Evolutionary conservation across 2,888 invertebrate genomes (phyloP), one percentile per base, ranked within the genome.

Genomic region (Drosophila melanocephala): DNA sequence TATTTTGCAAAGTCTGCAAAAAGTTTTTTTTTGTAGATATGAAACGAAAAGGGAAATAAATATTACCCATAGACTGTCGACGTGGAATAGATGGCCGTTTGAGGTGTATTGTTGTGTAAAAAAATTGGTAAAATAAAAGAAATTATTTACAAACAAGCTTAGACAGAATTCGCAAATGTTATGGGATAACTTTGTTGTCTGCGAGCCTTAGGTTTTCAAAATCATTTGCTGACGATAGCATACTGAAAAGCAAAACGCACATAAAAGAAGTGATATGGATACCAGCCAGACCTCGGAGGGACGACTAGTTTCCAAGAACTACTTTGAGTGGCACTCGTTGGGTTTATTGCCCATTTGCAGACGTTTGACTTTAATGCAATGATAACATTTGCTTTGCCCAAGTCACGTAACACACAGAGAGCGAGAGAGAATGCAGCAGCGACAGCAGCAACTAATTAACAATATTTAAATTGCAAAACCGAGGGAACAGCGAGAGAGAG

Each of bases 81-180:
- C 61, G 39, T 66, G 66, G 70, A 65, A 73, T 64, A 37, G 55
- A 52, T 68, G 82, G 79, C 75, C 76, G 88, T 86, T 86, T 86
- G 88, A 86, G 86, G 86, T 86, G 86, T 85, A 86, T 80, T 86
- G 89, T 86, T 86, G 86, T 90, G 86, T 86, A 73, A 86, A 87
- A 88, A 84, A 84, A 79, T 81, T 86, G 84, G 77, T 89, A 86
- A 87, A 87, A 89, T 90, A 90, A 87, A 87, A 90, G 84, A 90
- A 87, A 90, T 90, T 90, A 87, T 87, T 87, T 90, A 75, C 89
- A 90, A 87, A 90, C 87, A 87, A 87, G 82, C 84, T 87, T 83
- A 86, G 84, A 83, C 77, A 75, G 86, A 81, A 77, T 75, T 86
- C 81, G 75, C 87, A 79, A 87, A 79, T 88, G 87, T 90, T 87